Percentiles rank a stretch among this genome's conserved stretches.
phyloP scores from a whole-genome alignment of 2,113 vertebrate species.

The Oryzias curvinotus region DNA sequence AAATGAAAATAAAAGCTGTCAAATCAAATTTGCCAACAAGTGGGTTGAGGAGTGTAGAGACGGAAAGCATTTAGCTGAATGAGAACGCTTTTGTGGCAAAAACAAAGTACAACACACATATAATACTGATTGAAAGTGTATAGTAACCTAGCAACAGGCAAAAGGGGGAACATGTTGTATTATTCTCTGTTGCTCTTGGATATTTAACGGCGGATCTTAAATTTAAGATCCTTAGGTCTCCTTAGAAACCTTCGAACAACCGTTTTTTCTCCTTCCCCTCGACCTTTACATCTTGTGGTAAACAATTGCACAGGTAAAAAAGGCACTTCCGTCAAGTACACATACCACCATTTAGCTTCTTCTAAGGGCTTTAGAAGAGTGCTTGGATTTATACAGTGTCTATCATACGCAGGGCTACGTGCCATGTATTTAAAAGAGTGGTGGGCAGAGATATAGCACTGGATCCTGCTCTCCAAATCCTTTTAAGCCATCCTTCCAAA shows the following conservation, averaged over 20 bases:
- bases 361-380: constrained; percentile 41
- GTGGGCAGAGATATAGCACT: constrained; percentile 48
- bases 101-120: constrained; percentile 40
- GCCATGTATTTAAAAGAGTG: constrained; percentile 58
- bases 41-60: constrained; percentile 5
- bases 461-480: constrained; percentile 53
- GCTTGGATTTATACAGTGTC: constrained; percentile 36
- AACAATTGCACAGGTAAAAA: constrained; percentile 6
- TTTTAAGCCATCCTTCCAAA: constrained; percentile 50
- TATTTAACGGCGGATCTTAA: constrained; percentile 28
- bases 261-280: neutral
- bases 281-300: neutral
- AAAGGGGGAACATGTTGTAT: constrained; percentile 50
- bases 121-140: constrained; percentile 47
- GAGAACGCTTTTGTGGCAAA: constrained; percentile 31
- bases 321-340: constrained; percentile 33
- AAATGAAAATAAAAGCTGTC: neutral
- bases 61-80: constrained; percentile 3
- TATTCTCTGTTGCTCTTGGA: constrained; percentile 54
- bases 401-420: constrained; percentile 56
- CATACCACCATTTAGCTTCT: constrained; percentile 8
- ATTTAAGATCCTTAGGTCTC: constrained; percentile 35
- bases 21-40: constrained; percentile 4
- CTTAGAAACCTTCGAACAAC: constrained; percentile 12
- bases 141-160: constrained; percentile 77